Base-by-base conservation (phyloP, 2,888 invertebrate species). In the Diplazon laetatorius region DNA sequence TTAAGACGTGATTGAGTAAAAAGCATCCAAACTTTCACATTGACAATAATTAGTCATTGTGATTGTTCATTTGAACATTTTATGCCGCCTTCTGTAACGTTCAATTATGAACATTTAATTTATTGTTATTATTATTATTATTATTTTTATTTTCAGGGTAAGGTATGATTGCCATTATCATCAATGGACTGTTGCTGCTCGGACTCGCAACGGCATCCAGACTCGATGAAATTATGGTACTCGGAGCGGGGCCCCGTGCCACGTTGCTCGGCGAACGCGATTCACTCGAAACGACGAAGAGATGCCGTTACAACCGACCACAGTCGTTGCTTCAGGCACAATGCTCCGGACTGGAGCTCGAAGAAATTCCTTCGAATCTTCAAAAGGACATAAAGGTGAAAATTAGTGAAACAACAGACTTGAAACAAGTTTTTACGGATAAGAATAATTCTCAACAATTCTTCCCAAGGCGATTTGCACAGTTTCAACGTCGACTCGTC, bases 351-450 rank as follows among this genome's bases (percentile, higher is more conserved):
- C 89, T 93, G 20, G 91, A 91, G 22, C 89, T 93, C 2, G 83
- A 84, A 18, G 91, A 91, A 62, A 91, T 94, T 80, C 94, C 94
- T 0, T 90, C 83, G 78, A 84, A 83, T 71, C 88, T 94, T 39
- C 92, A 91, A 82, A 86, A 91, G 12, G 91, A 92, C 55, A 92
- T 94, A 82, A 92, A 94, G 93, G 94, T 94, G 68, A 84, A 74
- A 37, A 52, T 18, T 10, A 25, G 20, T 46, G 70, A 25, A 52
- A 30, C 14, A n/a, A n/a, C 35, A 50, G 50, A 0, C 30, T 25
- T 2, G 25, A 30, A 48, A 10, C 48, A 16, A 59, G n/a, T n/a
- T n/a, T n/a, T n/a, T n/a, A n/a, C n/a, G n/a, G n/a, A n/a, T n/a
- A n/a, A n/a, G n/a, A n/a, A n/a, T n/a, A n/a, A n/a, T n/a, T n/a